These are phyloP conservation scores for Nansenia antarctica DNA, from an alignment of 2,113 vertebrate genomes.

Conservation along the genomic window DNA sequence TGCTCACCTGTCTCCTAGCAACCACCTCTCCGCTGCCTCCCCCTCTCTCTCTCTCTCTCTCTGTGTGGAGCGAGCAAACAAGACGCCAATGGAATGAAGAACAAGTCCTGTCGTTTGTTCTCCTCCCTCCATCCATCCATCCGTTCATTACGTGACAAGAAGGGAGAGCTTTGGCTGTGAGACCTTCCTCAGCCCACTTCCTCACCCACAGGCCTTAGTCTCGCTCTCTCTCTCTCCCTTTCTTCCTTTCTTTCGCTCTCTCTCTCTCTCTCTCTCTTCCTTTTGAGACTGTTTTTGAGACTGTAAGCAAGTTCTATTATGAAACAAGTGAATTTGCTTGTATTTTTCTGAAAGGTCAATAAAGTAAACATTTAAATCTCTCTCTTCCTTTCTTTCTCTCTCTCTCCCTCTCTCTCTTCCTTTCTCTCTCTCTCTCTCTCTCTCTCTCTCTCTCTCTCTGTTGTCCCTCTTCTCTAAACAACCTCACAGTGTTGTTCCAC, in stretches of 20 bases:
- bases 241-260: no score
- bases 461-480: conserved; percentile 5
- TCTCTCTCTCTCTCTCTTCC: no score
- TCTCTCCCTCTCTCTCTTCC: background rate
- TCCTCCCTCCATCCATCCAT: conserved; percentile 57
- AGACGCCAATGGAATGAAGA: conserved; percentile 66
- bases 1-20: conserved; percentile 83
- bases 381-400: background rate
- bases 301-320: no score
- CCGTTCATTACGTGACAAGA: conserved; percentile 53
- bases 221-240: no score
- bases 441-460: background rate
- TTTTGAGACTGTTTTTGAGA: no score
- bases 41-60: conserved; percentile 45
- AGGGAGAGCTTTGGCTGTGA: no score
- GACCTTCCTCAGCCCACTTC: no score
- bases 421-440: background rate
- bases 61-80: conserved; percentile 67
- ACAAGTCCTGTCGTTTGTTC: no score
- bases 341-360: no score
- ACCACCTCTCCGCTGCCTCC: conserved; percentile 72
- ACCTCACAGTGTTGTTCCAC: no score
- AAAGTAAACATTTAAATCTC: conserved; percentile 1
- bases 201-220: no score
- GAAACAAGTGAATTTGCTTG: no score